Base-by-base conservation (phyloP, 1,140 invertebrate species). In the Musca domestica region DNA sequence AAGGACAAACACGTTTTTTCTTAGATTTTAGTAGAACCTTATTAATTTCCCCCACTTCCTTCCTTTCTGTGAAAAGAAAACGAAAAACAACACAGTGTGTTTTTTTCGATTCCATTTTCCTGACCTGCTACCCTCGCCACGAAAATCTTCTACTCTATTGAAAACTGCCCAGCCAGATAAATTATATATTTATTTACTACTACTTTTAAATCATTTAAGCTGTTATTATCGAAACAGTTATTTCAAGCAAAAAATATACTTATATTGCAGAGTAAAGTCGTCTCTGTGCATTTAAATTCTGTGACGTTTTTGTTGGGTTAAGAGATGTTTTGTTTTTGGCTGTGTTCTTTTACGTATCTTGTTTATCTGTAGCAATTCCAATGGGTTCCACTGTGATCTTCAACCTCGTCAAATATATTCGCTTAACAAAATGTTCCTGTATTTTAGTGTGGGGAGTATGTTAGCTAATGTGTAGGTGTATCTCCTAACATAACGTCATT, bases 211-310 rank as follows among this genome's bases (percentile, higher is more conserved):
- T 51, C 56, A 41, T 41, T 41, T 61, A 34, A 34, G 56, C 25
- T 27, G 54, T 61, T 61, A 27, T 61, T 27, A 17, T 27, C 30
- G 30, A 61, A 30, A 73, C 76, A 41, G 73, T 74, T 71, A 77
- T 74, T 70, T 75, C 71, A 70, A 75, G 64, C 71, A 72, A 72
- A 56, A 68, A 70, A 71, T 20, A 15, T 19, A 61, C 19, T 41
- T 61, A 61, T 54, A 54, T 41, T 61, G n/a, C 27, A 61, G 27
- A 56, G 52, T 23, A 34, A 61, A 41, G 34, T 41, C 54, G 54
- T 30, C 56, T 61, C 25, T 61, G 56, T 61, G 56, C 56, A 61
- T 61, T 61, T 61, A 61, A 61, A 41, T 12, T 41, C 34, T 41
- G 34, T 41, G 34, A 41, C 34, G 34, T 41, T 12, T 41, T 41